Evolutionary conservation across 2,113 vertebrate genomes (phyloP), one percentile per base, ranked within the genome.

Genomic region (Mastomys natalensis): DNA sequence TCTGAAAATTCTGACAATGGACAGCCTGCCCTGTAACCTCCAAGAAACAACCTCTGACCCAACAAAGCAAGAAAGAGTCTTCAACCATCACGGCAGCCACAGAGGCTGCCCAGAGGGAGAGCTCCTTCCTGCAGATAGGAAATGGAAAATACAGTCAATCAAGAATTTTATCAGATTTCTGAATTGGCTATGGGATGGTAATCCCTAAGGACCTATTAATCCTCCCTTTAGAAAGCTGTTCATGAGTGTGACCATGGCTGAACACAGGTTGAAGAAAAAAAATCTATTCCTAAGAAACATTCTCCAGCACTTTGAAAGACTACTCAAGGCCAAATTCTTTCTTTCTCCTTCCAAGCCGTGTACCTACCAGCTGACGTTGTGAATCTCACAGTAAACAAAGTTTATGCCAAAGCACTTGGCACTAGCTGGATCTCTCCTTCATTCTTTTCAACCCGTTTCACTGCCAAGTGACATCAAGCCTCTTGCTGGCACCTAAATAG

Each of bases 371-470:
- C 89, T 91, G 90, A 91, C 40, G 11, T 48, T 82, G 78, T 48
- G 95, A 31, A 90, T 80, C 94, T 94, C 85, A 55, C 91, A 90
- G 78, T 87, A 97, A 86, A 98, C 94, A 95, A 91, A 95, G 92
- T 88, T 87, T 90, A 62, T 93, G 87, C 84, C 80, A 89, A 78
- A 77, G 91, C 81, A 72, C 53, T 91, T 97, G 77, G 92, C 91
- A 96, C 90, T 72, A 80, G n/a, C 64, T 95, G n/a, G 40, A 53
- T 87, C 95, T 97, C 96, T 97, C 93, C 6, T 76, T 97, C 93
- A 90, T 92, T 96, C 95, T 87, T 93, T 97, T 94, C 93, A 89
- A 74, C 90, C 31, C 1, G 12, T 87, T 88, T 77, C 85, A 60
- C 60, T 78, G 43, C 89, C 55, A 81, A 78, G 53, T 31, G 90